Percentiles rank a stretch among this genome's conserved stretches.
Evolutionary conservation across 2,888 invertebrate species (phyloP).

Genomic region (Andrena flavipes): DNA sequence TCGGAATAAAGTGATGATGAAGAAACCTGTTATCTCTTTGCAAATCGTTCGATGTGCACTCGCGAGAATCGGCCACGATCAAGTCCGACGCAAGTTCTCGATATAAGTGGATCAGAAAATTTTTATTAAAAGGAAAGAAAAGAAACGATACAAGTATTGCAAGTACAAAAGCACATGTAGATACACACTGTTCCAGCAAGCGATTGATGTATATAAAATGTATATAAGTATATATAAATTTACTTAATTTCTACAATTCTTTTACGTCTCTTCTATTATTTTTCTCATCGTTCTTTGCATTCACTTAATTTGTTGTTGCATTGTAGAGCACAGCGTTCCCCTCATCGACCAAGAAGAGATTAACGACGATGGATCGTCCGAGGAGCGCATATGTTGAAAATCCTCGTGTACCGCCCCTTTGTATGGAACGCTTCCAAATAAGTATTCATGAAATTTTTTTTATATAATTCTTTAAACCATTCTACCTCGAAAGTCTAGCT

Average conservation of each 20-base stretch:
- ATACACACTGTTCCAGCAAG: slow-evolving; percentile 52
- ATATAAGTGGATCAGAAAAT: slow-evolving; percentile 31
- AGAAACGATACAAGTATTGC: slow-evolving; percentile 63
- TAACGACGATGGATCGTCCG: slow-evolving; percentile 18
- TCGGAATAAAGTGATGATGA: slow-evolving; percentile 75
- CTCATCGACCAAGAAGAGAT: slow-evolving; percentile 35
- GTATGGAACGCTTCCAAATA: slow-evolving; percentile 4
- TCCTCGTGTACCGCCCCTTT: neutral
- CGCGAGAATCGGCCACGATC: neutral
- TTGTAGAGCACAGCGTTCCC: slow-evolving; percentile 35
- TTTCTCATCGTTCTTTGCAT: slow-evolving; percentile 14
- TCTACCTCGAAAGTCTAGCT: neutral
- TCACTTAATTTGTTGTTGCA: slow-evolving; percentile 15
- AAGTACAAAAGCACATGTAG: slow-evolving; percentile 69
- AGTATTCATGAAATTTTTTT: neutral
- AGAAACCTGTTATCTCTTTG: slow-evolving; percentile 40
- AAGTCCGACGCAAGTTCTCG: neutral
- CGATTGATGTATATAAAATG: slow-evolving; percentile 68
- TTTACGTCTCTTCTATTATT: slow-evolving; percentile 22
- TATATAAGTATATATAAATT: slow-evolving; percentile 53
- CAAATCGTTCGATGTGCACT: slow-evolving; percentile 17
- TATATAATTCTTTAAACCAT: too few species aligned
- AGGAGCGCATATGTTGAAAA: slow-evolving; percentile 12
- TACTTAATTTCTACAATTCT: slow-evolving; percentile 49
- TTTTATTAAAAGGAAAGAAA: slow-evolving; percentile 58